phyloP scores from a whole-genome alignment of 2,888 invertebrate species.

The Margaritifera margaritifera region DNA sequence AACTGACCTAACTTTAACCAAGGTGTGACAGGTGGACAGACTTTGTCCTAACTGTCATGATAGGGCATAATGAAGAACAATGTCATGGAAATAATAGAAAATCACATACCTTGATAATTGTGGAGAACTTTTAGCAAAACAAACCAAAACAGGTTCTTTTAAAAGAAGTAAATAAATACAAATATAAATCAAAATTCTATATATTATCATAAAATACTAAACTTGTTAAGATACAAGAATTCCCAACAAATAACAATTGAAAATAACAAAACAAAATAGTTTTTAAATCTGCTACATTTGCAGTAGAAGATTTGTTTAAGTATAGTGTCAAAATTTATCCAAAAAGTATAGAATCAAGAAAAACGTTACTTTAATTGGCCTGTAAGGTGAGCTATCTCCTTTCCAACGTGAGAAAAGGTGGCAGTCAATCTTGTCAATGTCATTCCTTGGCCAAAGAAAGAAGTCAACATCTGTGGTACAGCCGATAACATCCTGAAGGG shows the following conservation, averaged over 20 bases:
- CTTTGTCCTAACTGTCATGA: too few relatives aligned
- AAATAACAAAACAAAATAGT: too few relatives aligned
- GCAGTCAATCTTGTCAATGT: slow-evolving; percentile 68
- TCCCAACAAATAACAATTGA: not conserved
- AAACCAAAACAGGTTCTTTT: not conserved
- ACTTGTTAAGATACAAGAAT: not conserved
- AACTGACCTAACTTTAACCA: too few relatives aligned
- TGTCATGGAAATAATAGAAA: too few relatives aligned
- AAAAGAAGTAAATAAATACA: not conserved
- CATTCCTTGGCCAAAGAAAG: slow-evolving; percentile 71
- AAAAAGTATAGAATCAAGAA: not conserved
- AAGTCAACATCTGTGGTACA: slow-evolving; percentile 69
- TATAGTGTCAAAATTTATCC: not conserved
- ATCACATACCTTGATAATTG: too few relatives aligned
- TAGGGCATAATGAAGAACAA: too few relatives aligned
- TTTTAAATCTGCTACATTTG: too few relatives aligned
- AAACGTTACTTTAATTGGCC: slow-evolving; percentile 60
- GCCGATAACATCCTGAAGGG: slow-evolving; percentile 66
- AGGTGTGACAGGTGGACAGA: too few relatives aligned
- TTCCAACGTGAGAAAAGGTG: slow-evolving; percentile 70
- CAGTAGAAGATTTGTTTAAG: too few relatives aligned
- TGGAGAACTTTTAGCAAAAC: too few relatives aligned
- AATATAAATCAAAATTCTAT: not conserved
- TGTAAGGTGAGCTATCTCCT: slow-evolving; percentile 61
- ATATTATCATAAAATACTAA: not conserved